Evolutionary conservation across 2,797 vertebrate species (phyloP), one percentile per base, ranked within the genome.

Genomic region (Pachyuromys duprasi): DNA sequence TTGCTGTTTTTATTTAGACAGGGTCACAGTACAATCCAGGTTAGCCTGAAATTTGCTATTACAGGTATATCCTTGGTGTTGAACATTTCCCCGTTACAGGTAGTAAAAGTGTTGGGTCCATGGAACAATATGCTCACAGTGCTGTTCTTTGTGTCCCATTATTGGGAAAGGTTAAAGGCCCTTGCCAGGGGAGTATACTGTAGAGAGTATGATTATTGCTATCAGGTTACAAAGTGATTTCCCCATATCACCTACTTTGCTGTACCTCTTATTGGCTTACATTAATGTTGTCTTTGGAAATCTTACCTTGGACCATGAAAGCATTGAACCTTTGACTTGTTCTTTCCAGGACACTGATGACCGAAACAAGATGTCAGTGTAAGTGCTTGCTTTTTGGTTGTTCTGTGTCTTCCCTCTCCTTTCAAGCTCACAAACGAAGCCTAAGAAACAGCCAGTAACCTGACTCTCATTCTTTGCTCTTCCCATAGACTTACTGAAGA

Each of bases 281-380:
- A 9, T 49, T 6, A 39, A n/a, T 84, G 31, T 75, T 82, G 31
- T 62, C 67, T 81, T 84, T 62, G 39, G 82, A 84, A 14, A 80
- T 76, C 69, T 65, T 83, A 65, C 65, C 60, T 55, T 1, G 0
- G 1, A 8, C 20, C 82, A 0, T 24, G 53, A 78, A 74, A 33
- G 62, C 4, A 67, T 17, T 84, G 94, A 95, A 95, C 0, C 76
- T 14, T 28, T 49, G 36, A 0, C 6, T 0, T 95, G 57, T 91
- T 83, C 55, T 86, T 97, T 0, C 45, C 97, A 99, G 99, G 99
- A 99, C 2, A 62, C 98, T 0, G 99, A 98, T n/a, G 99, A 99
- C 17, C 18, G 84, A 2, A 97, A 22, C 97, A 98, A 98, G 96
- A 96, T 96, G 82, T 93, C 92, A 0, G 82, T 98, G 98, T 98